These are phyloP conservation scores for Jaculus jaculus DNA, from an alignment of 2,113 vertebrate species.

Conservation along the genomic window DNA sequence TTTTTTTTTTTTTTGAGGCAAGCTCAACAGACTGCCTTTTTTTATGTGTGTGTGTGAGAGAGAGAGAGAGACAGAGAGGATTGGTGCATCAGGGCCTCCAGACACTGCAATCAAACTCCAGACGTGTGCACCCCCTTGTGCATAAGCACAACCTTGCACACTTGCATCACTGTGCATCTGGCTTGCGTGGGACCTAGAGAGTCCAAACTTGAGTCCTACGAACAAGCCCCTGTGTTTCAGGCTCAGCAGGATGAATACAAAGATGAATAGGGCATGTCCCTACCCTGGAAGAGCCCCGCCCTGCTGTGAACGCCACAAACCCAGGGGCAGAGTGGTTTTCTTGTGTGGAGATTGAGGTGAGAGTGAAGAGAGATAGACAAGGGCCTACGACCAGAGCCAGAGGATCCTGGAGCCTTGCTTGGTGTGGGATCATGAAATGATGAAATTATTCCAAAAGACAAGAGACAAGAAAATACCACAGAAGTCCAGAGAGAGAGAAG, in stretches of 20 bases:
- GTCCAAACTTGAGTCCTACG: too few species aligned
- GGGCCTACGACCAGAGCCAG: neutral
- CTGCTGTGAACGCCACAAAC: constrained; percentile 26
- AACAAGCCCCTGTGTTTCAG: neutral
- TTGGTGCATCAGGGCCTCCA: too few species aligned
- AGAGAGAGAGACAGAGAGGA: too few species aligned
- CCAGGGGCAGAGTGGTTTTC: constrained; percentile 6
- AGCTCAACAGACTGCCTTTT: too few species aligned
- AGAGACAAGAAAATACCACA: neutral
- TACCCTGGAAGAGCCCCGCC: constrained; percentile 4
- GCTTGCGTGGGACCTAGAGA: too few species aligned
- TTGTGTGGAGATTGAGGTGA: neutral
- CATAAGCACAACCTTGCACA: too few species aligned
- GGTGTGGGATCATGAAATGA: constrained; percentile 27
- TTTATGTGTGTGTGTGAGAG: too few species aligned
- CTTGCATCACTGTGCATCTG: too few species aligned
- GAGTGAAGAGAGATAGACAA: neutral
- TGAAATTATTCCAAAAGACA: neutral
- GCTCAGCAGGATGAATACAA: neutral
- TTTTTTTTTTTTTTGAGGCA: too few species aligned
- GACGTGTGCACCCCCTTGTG: too few species aligned
- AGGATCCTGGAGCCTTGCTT: constrained; percentile 19
- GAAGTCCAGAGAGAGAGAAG: neutral
- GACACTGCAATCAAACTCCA: too few species aligned
- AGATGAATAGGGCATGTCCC: constrained; percentile 3